These are phyloP conservation scores for Mastigias papua DNA, from an alignment of 30 jellyfish, hydroid and myxozoan species.

Conservation along the genomic window DNA sequence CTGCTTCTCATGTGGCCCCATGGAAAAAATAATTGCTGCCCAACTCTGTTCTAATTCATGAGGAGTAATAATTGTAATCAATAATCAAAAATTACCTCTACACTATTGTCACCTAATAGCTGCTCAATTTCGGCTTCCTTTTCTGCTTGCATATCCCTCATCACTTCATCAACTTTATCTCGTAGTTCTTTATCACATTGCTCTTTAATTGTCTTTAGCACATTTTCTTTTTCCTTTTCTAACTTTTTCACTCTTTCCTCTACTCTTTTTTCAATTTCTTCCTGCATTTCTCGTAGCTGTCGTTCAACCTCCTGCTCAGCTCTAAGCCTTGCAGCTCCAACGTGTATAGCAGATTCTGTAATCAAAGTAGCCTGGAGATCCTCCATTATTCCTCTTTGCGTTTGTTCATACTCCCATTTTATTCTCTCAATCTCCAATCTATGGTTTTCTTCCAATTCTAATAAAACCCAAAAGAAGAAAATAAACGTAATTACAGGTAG, in stretches of 20 bases:
- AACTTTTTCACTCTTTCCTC: conserved; percentile 22
- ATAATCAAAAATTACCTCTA: neutral
- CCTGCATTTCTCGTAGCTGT: conserved; percentile 36
- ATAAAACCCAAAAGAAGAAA: too few relatives aligned
- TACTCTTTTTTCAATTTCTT: conserved; percentile 23
- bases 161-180: conserved; percentile 54
- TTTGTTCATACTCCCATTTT: conserved; percentile 3
- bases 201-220: conserved; percentile 12
- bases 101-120: neutral
- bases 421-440: conserved; percentile 46
- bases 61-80: too few relatives aligned
- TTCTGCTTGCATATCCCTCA: conserved; percentile 67
- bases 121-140: conserved; percentile 53
- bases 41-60: too few relatives aligned
- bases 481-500: too few relatives aligned
- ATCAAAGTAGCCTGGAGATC: conserved; percentile 61
- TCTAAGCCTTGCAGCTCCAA: conserved; percentile 65
- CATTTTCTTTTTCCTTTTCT: conserved; percentile 26
- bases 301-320: conserved; percentile 68
- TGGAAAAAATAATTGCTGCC: too few relatives aligned
- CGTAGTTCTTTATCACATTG: conserved; percentile 34
- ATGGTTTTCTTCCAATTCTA: conserved; percentile 33
- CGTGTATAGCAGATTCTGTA: conserved; percentile 60
- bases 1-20: too few relatives aligned
- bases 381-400: conserved; percentile 49